Evolutionary conservation across 2,113 vertebrate species (phyloP).

Genomic region (Anarhynchus alexandrinus): DNA sequence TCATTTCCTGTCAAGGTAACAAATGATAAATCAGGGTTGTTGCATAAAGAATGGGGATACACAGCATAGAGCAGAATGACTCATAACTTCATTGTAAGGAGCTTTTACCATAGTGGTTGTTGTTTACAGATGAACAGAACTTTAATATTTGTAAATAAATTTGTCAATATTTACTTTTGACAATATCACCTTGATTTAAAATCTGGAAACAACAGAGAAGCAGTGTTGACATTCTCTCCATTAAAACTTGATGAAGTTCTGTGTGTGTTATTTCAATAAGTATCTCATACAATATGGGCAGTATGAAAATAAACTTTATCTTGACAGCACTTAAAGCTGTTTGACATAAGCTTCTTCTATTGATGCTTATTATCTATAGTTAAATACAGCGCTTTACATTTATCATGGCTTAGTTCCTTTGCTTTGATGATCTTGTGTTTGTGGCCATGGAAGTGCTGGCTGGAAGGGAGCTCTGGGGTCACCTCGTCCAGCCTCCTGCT

Average conservation of each 20-base stretch:
- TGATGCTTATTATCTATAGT: neutral
- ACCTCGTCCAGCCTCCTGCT: neutral
- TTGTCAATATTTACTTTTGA: neutral
- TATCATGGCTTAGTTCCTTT: neutral
- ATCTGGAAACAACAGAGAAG: neutral
- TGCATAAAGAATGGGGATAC: neutral
- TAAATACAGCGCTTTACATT: neutral
- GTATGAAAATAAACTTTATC: neutral
- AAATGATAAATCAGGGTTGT: neutral
- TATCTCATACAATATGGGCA: neutral
- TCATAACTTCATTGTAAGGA: neutral
- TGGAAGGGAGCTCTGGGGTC: neutral
- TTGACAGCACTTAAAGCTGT: neutral
- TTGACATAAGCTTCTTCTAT: neutral
- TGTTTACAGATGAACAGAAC: neutral
- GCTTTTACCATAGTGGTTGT: neutral
- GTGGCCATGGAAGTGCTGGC: neutral
- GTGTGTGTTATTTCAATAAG: neutral
- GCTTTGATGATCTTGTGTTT: neutral
- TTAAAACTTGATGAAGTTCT: neutral
- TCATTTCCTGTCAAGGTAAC: neutral
- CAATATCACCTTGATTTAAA: neutral
- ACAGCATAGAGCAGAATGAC: neutral
- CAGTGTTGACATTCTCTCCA: accelerated
- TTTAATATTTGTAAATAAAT: neutral